Evolutionary conservation across 2,113 vertebrate genomes (phyloP), one percentile per base, ranked within the genome.

Genomic region (Myiagra hebetior): DNA sequence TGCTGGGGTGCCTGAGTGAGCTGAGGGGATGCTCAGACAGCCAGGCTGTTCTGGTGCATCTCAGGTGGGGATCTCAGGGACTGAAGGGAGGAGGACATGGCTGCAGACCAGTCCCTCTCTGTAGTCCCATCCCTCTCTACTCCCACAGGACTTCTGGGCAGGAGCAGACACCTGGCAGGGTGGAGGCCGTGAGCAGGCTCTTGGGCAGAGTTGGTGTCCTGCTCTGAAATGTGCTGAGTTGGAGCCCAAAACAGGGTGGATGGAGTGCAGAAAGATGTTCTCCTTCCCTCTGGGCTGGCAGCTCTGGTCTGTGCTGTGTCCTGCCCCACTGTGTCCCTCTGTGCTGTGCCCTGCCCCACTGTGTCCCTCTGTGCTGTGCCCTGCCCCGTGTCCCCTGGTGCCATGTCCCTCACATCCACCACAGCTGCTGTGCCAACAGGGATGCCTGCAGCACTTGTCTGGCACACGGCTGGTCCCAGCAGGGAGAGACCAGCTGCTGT

Each of bases 231-330:
- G 9, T 57, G 30, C 64, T 23, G 12, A 74, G 9, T 1, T 2
- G 42, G 42, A 76, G 33, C 20, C 53, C 53, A 21, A 5, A 77
- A 10, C 27, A 63, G 52, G 24, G 33, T 0, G 1, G 56, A 23
- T 30, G 42, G 23, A 33, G 10, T 24, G 42, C 85, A 67, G 52
- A 68, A 42, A n/a, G 49, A 16, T 30, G 19, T 46, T 74, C 49
- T 81, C 23, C 37, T 59, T 14, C 35, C 39, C 2, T 60, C 23
- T 1, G 0, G 33, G 39, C 15, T 42, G 1, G 1, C 0, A 0
- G 30, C 67, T 59, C 53, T 56, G 60, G 11, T 39, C 67, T 17
- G 26, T 68, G 47, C 47, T 41, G 50, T 13, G 23, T 23, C 31
- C 33, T 75, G 74, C 56, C 14, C 41, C 0, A 0, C 19, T 0